phyloP scores from a whole-genome alignment of 2,797 vertebrate species.

The Aphelocoma californica region DNA sequence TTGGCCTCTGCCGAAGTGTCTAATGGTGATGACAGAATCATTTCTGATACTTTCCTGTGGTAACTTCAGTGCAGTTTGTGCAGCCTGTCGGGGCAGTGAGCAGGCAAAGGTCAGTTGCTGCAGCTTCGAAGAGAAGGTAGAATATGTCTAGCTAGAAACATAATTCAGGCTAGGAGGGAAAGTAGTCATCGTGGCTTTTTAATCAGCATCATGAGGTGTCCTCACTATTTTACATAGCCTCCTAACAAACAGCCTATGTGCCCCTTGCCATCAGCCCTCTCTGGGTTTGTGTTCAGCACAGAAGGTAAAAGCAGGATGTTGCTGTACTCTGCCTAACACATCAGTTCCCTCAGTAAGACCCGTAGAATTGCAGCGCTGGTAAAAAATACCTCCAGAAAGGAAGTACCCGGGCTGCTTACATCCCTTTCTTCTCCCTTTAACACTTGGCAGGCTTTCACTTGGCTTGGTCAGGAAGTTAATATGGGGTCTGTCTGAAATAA shows the following conservation, averaged over 20 bases:
- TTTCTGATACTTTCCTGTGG: background rate
- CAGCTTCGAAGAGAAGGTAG: background rate
- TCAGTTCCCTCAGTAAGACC: background rate
- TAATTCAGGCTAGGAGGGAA: background rate
- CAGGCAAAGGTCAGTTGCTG: background rate
- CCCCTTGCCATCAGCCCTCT: background rate
- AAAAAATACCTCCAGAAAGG: slow-evolving; percentile 47
- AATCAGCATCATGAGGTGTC: background rate
- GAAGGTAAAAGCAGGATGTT: background rate
- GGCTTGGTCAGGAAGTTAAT: slow-evolving; percentile 29
- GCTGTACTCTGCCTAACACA: background rate
- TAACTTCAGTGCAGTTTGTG: background rate
- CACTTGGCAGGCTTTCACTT: slow-evolving; percentile 27
- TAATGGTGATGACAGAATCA: rapidly evolving
- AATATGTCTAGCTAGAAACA: background rate
- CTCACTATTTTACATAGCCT: background rate
- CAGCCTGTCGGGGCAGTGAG: rapidly evolving
- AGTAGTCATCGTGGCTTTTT: background rate
- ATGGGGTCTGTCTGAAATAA: background rate
- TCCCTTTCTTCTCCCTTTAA: background rate
- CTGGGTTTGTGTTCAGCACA: background rate
- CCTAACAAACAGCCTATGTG: background rate
- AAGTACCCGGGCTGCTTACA: background rate
- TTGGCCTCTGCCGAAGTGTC: background rate
- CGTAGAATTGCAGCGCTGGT: rapidly evolving